A percentile compares a stretch with the other conserved stretches of the same genome.
phyloP scores from a whole-genome alignment of 2,797 vertebrate species.

The Acanthurus tractus region DNA sequence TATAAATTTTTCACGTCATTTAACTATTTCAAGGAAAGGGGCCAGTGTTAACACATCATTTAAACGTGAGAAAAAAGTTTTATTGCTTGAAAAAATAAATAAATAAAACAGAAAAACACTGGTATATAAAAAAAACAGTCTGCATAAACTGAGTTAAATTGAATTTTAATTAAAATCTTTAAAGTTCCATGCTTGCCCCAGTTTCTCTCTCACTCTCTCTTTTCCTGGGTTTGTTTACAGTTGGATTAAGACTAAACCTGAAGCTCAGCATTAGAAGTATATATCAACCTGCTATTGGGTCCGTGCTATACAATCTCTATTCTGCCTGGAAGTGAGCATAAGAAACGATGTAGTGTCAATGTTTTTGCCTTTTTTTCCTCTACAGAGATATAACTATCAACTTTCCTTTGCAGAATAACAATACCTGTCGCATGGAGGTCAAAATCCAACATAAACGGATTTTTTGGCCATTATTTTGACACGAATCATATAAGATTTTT shows the following conservation, averaged over 20 bases:
- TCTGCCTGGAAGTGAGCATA: constrained; percentile 1
- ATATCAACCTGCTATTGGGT: constrained; percentile 44
- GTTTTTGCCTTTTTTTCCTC: too few species aligned
- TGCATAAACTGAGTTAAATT: constrained; percentile 36
- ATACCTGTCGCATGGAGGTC: accelerated
- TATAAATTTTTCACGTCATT: constrained; percentile 13
- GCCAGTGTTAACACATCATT: constrained; percentile 5
- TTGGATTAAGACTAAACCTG: constrained; percentile 52
- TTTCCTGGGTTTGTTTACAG: constrained; percentile 53
- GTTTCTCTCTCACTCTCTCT: constrained; percentile 29
- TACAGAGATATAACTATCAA: neutral
- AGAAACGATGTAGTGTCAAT: neutral
- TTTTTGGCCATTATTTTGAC: neutral
- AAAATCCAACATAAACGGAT: neutral
- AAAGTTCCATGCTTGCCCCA: constrained; percentile 22
- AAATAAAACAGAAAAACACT: neutral
- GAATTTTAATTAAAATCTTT: constrained; percentile 47
- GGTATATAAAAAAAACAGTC: constrained; percentile 20
- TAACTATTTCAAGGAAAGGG: neutral
- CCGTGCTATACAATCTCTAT: constrained; percentile 15
- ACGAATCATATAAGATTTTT: neutral
- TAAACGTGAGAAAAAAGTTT: constrained; percentile 15
- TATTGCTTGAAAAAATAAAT: neutral
- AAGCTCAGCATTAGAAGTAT: constrained; percentile 48
- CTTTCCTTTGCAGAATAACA: too few species aligned